These are phyloP conservation scores for Ophion obscuratus DNA, from an alignment of 2,888 invertebrate genomes.

Conservation along the genomic window DNA sequence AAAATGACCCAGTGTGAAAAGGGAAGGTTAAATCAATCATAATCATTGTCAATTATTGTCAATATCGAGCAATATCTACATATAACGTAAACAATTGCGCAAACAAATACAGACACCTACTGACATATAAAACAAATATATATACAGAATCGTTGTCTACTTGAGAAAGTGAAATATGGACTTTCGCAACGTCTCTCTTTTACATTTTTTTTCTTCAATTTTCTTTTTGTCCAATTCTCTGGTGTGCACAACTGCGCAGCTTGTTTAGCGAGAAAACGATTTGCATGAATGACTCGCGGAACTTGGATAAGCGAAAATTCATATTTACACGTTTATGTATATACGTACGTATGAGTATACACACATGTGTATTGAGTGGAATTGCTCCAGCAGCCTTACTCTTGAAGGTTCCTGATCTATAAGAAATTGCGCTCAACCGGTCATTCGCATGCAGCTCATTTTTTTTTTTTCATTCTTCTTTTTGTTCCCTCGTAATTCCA, in stretches of 20 bases:
- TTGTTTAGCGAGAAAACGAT: constrained; percentile 58
- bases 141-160: constrained; percentile 34
- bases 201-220: not conserved
- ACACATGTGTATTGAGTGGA: constrained; percentile 25
- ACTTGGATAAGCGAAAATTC: constrained; percentile 52
- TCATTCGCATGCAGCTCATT: constrained; percentile 34
- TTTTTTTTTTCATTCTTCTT: constrained; percentile 11
- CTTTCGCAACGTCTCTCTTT: constrained; percentile 29
- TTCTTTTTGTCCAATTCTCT: constrained; percentile 1
- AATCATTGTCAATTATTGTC: not conserved
- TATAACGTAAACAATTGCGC: not conserved
- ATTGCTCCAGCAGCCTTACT: constrained; percentile 40
- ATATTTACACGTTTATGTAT: not conserved
- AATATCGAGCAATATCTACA: not conserved
- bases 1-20: no score
- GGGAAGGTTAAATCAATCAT: no score
- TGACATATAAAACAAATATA: not conserved
- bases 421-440: constrained; percentile 39
- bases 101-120: not conserved
- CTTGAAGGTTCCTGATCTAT: constrained; percentile 46
- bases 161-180: constrained; percentile 64
- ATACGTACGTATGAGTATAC: not conserved
- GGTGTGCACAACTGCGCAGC: not conserved
- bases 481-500: constrained; percentile 38
- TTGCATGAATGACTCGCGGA: constrained; percentile 65